Conservation (phyloP, 2,888 invertebrate genomes). For the Sarcophaga carnaria region DNA sequence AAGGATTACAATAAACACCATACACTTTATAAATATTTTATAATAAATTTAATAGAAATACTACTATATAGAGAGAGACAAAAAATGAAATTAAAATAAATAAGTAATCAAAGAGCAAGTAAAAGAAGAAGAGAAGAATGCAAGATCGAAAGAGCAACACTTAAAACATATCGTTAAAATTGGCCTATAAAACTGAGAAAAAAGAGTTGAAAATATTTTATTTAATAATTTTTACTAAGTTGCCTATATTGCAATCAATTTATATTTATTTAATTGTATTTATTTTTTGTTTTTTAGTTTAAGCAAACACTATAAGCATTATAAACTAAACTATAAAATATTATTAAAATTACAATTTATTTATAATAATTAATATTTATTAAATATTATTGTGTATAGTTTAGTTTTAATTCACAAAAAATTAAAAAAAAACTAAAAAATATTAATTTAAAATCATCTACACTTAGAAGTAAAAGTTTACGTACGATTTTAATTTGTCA, state of each 20-base stretch:
- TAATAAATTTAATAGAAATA: background rate
- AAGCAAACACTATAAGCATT: background rate
- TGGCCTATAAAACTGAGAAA: conserved; percentile 47
- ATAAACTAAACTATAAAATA: background rate
- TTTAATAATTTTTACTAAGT: conserved; percentile 28
- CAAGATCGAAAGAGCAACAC: conserved; percentile 23
- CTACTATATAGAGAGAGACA: background rate
- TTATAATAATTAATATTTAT: background rate
- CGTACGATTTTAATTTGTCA: no score
- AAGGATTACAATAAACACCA: background rate
- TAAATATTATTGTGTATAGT: background rate
- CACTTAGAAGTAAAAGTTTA: no score
- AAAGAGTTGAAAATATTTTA: conserved; percentile 13
- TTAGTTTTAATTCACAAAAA: background rate
- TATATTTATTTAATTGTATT: background rate
- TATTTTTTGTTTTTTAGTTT: background rate
- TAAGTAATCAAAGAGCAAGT: background rate
- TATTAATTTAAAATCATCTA: no score
- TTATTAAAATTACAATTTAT: background rate
- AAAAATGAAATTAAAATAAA: conserved; percentile 20
- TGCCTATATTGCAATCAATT: conserved; percentile 35
- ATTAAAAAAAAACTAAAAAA: background rate
- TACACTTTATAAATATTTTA: background rate
- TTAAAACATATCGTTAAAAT: conserved; percentile 65
- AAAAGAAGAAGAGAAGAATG: background rate